Base-by-base conservation (phyloP, 2,888 invertebrate genomes). In the Dicyrtomina minuta region DNA sequence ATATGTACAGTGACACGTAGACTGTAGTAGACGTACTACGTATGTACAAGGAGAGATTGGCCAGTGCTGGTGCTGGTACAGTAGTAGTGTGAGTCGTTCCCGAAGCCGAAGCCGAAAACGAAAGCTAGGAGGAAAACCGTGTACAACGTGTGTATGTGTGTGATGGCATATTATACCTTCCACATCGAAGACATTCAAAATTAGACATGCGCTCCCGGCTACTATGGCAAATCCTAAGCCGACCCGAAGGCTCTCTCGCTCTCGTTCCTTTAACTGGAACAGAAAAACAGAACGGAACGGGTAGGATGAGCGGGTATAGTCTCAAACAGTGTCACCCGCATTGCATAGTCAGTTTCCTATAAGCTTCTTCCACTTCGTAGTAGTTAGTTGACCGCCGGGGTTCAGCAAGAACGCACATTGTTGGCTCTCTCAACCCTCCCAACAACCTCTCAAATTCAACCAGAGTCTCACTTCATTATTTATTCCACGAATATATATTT, bases 281-380 rank as follows among this genome's bases (percentile, higher is more conserved):
- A 20, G n/a, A n/a, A n/a, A n/a, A n/a, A 49, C 49, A 5, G 26
- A 10, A 22, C 20, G 26, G 26, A 55, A 55, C 20, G 55, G 13
- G 24, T 55, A n/a, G n/a, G n/a, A n/a, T n/a, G n/a, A n/a, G n/a
- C n/a, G 43, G 43, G 13, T 13, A 33, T 10, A 27, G 22, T 27
- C 10, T 22, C 44, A 61, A 61, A 41, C 46, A 24, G 46, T 61
- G 61, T 61, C 61, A 61, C 61, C 46, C 61, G 61, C 61, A 61
- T 59, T n/a, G 17, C 61, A 24, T 41, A 41, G 43, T n/a, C n/a
- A 41, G 13, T 41, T 41, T 41, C 43, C 13, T 13, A 41, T 41
- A 41, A 41, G 43, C 43, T 13, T n/a, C n/a, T 17, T n/a, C 10
- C 22, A 10, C 51, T 17, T 5, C 22, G 12, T 12, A 20, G 20